phyloP scores from a whole-genome alignment of 2,888 invertebrate species.

The Eupsilia transversa region DNA sequence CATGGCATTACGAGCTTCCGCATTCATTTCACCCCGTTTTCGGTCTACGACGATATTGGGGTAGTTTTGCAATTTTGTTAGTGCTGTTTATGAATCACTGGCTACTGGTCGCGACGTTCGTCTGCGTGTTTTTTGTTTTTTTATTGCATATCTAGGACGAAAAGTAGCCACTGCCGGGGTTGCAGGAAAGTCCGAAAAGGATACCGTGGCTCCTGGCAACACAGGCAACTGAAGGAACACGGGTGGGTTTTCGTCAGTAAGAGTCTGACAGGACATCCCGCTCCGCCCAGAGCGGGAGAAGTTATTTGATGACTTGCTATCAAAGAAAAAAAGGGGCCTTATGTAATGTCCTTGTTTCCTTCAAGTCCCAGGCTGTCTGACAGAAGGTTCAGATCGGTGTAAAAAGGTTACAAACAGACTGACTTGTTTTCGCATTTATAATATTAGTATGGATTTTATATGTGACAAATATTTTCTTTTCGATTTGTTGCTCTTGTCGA shows the following conservation, averaged over 20 bases:
- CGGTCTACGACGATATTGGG: neutral
- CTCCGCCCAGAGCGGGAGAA: too few relatives aligned
- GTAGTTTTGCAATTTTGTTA: neutral
- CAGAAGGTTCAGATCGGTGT: too few relatives aligned
- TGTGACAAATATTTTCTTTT: neutral
- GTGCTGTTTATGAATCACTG: neutral
- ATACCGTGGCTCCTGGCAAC: too few relatives aligned
- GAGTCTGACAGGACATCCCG: too few relatives aligned
- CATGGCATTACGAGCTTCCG: slow-evolving; percentile 40
- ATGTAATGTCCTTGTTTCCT: too few relatives aligned
- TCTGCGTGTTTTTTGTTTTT: neutral
- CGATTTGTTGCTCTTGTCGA: neutral
- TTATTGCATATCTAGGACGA: neutral
- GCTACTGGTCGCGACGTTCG: neutral
- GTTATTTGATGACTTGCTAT: too few relatives aligned
- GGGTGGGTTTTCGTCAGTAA: too few relatives aligned
- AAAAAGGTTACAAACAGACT: neutral
- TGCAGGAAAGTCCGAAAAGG: too few relatives aligned
- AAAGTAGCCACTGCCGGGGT: too few relatives aligned
- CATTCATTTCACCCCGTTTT: slow-evolving; percentile 6
- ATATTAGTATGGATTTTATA: neutral
- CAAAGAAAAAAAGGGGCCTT: too few relatives aligned
- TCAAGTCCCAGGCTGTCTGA: neutral
- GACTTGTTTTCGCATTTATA: neutral
- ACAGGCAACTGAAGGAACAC: too few relatives aligned